phyloP scores from a whole-genome alignment of 2,888 invertebrate genomes.

The Hyposoter dolosus region DNA sequence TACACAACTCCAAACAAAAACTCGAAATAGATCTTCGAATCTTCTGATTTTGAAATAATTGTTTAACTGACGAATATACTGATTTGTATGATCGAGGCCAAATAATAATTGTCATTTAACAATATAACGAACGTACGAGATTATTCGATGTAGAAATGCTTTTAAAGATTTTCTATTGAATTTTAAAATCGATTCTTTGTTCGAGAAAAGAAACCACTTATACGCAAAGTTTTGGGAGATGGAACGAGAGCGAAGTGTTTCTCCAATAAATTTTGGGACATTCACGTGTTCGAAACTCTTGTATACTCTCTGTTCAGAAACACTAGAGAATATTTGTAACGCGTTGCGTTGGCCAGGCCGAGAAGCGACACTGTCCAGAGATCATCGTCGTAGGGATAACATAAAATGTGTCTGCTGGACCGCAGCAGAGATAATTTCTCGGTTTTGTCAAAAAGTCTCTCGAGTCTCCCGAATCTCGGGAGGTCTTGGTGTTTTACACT shows the following conservation, averaged over 20 bases:
- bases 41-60: not conserved
- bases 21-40: too few species aligned
- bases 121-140: not conserved
- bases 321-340: constrained; percentile 39
- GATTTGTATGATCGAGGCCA: not conserved
- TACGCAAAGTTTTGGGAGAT: not conserved
- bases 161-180: not conserved
- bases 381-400: constrained; percentile 21
- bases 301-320: constrained; percentile 10
- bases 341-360: constrained; percentile 70
- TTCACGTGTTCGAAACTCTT: not conserved
- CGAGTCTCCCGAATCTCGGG: constrained; percentile 45
- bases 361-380: constrained; percentile 79
- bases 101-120: not conserved
- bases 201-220: not conserved
- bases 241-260: not conserved
- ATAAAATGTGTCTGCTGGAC: constrained; percentile 51
- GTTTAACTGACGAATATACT: not conserved
- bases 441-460: constrained; percentile 80
- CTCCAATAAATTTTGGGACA: not conserved
- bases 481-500: constrained; percentile 53
- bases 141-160: not conserved
- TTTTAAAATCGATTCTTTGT: not conserved
- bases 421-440: constrained; percentile 77
- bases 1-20: too few species aligned